Conservation (phyloP, 2,888 invertebrate genomes). For the Lasius fuliginosus region DNA sequence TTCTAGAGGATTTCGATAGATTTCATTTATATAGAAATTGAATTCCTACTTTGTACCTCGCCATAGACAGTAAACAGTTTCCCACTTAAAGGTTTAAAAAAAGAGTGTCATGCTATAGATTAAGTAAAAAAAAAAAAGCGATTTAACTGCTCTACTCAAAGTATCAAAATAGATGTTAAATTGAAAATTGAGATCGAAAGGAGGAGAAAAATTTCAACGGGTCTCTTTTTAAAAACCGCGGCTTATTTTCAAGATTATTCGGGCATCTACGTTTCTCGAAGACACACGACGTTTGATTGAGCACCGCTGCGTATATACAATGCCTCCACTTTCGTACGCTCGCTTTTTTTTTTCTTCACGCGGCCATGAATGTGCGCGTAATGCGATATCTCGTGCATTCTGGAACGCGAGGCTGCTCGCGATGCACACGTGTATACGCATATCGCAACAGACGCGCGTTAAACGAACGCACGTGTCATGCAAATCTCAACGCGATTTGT, state of each 20-base stretch:
- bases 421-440: slow-evolving; percentile 19
- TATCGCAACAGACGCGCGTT: slow-evolving; percentile 11
- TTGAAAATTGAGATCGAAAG: background rate
- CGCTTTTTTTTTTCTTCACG: slow-evolving; percentile 41
- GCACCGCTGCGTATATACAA: slow-evolving; percentile 41
- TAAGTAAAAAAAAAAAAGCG: background rate
- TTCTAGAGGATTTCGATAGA: background rate
- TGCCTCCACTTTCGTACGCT: slow-evolving; percentile 18
- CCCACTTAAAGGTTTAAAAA: background rate
- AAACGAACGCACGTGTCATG: slow-evolving; percentile 48
- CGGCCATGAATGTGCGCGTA: slow-evolving; percentile 61
- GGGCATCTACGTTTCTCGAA: slow-evolving; percentile 11
- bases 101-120: no score
- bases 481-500: slow-evolving; percentile 67
- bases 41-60: background rate
- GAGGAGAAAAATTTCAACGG: background rate
- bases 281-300: slow-evolving; percentile 39
- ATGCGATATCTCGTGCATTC: slow-evolving; percentile 70
- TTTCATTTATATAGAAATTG: background rate
- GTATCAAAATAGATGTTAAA: background rate
- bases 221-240: background rate
- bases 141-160: background rate
- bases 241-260: background rate
- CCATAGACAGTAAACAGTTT: background rate
- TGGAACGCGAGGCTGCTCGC: slow-evolving; percentile 38